These are phyloP conservation scores for Brachirus orientalis DNA, from an alignment of 2,113 vertebrate species.

Conservation along the genomic window DNA sequence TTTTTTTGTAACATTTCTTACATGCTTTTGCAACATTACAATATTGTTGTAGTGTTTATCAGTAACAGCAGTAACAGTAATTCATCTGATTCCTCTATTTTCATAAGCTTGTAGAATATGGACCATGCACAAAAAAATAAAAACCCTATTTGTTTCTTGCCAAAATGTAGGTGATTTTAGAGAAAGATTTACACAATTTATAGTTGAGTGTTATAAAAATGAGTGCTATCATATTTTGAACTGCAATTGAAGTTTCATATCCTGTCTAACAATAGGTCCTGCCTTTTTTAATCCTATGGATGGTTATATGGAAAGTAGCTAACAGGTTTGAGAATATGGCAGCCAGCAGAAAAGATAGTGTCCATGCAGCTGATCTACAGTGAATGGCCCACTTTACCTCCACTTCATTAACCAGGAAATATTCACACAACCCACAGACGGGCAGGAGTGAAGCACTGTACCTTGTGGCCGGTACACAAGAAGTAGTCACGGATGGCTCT, in stretches of 20 bases:
- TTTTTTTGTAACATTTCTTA: too few relatives aligned
- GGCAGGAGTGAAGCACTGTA: constrained; percentile 54
- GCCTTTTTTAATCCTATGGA: not conserved
- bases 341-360: not conserved
- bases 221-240: too few relatives aligned
- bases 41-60: too few relatives aligned
- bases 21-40: too few relatives aligned
- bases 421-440: not conserved
- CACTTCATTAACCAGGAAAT: not conserved
- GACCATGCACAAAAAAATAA: too few relatives aligned
- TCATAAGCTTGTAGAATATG: too few relatives aligned
- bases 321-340: not conserved
- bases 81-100: too few relatives aligned
- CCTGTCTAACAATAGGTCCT: not conserved
- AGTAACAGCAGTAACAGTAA: too few relatives aligned
- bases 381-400: not conserved
- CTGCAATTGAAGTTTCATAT: not conserved
- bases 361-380: not conserved
- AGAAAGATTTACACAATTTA: too few relatives aligned
- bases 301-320: not conserved
- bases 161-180: too few relatives aligned
- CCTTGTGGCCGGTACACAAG: constrained; percentile 92
- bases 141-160: too few relatives aligned
- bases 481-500: constrained; percentile 93
- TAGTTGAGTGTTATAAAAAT: too few relatives aligned